Evolutionary conservation across 2,888 invertebrate genomes (phyloP).

Genomic region (Orthosia gracilis): DNA sequence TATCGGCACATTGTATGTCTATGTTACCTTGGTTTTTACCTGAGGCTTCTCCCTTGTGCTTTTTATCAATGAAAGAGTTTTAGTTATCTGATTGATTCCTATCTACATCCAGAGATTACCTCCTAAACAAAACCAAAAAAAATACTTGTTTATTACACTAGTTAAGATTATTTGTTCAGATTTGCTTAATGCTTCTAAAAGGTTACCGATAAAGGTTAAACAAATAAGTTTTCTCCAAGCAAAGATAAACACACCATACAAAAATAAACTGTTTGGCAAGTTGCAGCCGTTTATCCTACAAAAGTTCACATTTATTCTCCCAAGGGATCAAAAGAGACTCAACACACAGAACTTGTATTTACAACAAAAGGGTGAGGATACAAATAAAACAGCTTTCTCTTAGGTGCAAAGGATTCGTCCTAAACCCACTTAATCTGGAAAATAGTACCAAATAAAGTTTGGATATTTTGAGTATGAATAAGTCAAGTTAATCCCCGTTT

Average conservation of each 20-base stretch:
- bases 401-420: slow-evolving; percentile 34
- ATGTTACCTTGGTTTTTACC: no score
- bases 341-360: slow-evolving; percentile 38
- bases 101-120: no score
- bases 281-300: background rate
- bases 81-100: no score
- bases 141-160: no score
- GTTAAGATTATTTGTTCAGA: background rate
- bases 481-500: background rate
- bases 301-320: slow-evolving; percentile 19
- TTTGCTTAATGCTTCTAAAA: background rate
- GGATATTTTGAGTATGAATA: slow-evolving; percentile 19
- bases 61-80: no score
- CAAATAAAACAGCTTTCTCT: slow-evolving; percentile 46
- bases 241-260: slow-evolving; percentile 2
- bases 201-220: background rate
- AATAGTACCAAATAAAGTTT: slow-evolving; percentile 30
- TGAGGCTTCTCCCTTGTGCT: no score
- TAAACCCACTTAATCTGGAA: slow-evolving; percentile 56
- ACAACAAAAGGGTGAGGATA: slow-evolving; percentile 44
- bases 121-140: no score
- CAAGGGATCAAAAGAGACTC: slow-evolving; percentile 29
- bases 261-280: slow-evolving; percentile 2
- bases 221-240: background rate
- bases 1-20: no score